A percentile compares a stretch with the other conserved stretches of the same genome.
Conservation (phyloP, 1,140 invertebrate genomes). For the Diploscapter pachys region DNA sequence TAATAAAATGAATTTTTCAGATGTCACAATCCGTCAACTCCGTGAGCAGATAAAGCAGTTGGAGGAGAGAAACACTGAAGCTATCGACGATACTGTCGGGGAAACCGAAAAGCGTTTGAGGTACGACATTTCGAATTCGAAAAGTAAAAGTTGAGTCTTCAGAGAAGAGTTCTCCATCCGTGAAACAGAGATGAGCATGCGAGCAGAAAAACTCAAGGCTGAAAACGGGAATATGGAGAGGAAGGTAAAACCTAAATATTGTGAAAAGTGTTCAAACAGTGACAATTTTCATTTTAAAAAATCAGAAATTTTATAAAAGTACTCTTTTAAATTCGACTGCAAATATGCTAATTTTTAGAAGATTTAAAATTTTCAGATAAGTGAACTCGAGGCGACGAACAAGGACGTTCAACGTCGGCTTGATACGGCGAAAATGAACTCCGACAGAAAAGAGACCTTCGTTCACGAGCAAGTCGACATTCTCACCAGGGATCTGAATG, state of each 20-base stretch:
- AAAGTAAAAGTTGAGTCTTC: no score
- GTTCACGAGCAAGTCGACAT: constrained; percentile 24
- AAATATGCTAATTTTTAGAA: constrained; percentile 2
- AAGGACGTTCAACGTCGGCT: constrained; percentile 8
- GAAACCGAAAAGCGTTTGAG: constrained; percentile 14
- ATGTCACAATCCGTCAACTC: constrained; percentile 35
- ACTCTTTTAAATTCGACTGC: not conserved
- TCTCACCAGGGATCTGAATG: constrained; percentile 16
- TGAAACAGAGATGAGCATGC: constrained; percentile 3
- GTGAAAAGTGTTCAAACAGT: not conserved
- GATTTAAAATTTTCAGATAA: constrained; percentile 6
- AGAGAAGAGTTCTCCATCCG: not conserved
- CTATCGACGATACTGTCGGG: constrained; percentile 8
- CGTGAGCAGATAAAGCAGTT: constrained; percentile 27
- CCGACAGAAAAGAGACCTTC: constrained; percentile 1
- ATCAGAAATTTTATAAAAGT: constrained; percentile 1
- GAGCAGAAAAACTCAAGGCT: constrained; percentile 9
- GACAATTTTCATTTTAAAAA: not conserved
- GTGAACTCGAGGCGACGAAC: constrained; percentile 15
- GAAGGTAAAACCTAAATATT: constrained; percentile 7
- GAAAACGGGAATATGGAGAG: constrained; percentile 17
- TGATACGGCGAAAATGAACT: not conserved
- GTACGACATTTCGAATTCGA: not conserved
- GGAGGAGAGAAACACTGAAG: constrained; percentile 20
- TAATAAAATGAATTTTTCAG: constrained; percentile 2